Base-by-base conservation (phyloP, 2,797 vertebrate genomes). In the Echeneis naucrates region DNA sequence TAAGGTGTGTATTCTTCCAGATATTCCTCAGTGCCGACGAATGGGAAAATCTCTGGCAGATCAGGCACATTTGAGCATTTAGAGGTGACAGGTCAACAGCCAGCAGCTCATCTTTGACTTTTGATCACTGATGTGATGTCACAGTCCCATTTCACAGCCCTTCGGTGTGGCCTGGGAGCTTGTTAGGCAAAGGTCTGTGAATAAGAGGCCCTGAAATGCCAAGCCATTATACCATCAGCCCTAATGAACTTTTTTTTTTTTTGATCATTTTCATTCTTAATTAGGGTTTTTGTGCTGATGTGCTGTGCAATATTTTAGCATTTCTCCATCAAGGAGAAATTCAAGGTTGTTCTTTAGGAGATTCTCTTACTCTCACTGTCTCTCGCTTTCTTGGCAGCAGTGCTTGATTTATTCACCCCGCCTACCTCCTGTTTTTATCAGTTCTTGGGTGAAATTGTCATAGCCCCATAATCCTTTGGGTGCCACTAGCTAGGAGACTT, bases 211-310 rank as follows among this genome's bases (percentile, higher is more conserved):
- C 72, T 52, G 44, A 92, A 90, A 92, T 86, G 87, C 84, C 88
- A 90, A 85, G 68, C 75, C 82, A 27, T 74, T 86, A 83, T 66
- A 78, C 67, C 58, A 23, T 87, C 76, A 77, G 79, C 59, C 1
- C 77, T 87, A 89, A 92, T 88, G 84, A 90, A 89, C 78, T 75
- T 85, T 85, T 80, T 72, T 45, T n/a, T n/a, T n/a, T n/a, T n/a
- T n/a, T 63, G 82, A 80, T 85, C 76, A 77, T 77, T 83, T 81
- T 82, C 70, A 13, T 65, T 86, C 71, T 83, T 91, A 89, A 89
- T 89, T 88, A 75, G 81, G 52, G 54, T 24, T 54, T 80, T 86
- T 78, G 33, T 89, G 88, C 90, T 87, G 88, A 90, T 85, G 53
- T 75, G 80, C 86, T 85, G 53, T 75, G 80, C 86, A 83, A 73